Base-by-base conservation (phyloP, 2,888 invertebrate species). In the Drosophila aldrichi region DNA sequence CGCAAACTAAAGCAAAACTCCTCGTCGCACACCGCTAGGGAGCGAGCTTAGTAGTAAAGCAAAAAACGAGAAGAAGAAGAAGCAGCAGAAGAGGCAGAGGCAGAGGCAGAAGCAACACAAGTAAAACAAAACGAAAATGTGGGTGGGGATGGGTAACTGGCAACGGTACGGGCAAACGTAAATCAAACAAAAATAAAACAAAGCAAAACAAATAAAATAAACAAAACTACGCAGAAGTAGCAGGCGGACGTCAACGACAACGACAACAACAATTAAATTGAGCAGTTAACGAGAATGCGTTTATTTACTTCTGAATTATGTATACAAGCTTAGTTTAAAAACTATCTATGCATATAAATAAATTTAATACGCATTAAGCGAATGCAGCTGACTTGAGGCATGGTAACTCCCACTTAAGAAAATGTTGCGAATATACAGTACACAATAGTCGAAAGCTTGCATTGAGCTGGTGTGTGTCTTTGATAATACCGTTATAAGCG, bases 141-240 rank as follows among this genome's bases (percentile, higher is more conserved):
- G 55, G 49, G 4, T 34, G 36, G 48, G 46, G 20, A 10, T n/a
- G 54, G 43, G 4, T 66, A 58, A 60, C 70, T 73, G 70, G 70
- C 68, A 60, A 65, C 81, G 70, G 78, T 67, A 64, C 69, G 74
- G 67, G 72, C 82, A 88, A 85, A 88, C 86, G 88, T 85, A 83
- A 83, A 83, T 83, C 83, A 83, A 83, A 83, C 83, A 83, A 83
- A 83, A 83, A 83, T 82, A 83, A 88, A 80, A 80, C 88, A 83
- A 87, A 83, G 87, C 83, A 82, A 88, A 84, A 89, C 89, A 84
- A 87, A 84, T 84, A 84, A 82, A 88, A 84, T 89, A 83, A 89
- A 84, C 84, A 89, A 81, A 84, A 89, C 89, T 87, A 89, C 79
- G 84, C 76, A 86, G 70, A 83, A 88, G 89, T 84, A 75, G 81